Percentiles rank a stretch among this genome's conserved stretches.
Evolutionary conservation across 2,113 vertebrate genomes (phyloP).

Genomic region (Lepus americanus): DNA sequence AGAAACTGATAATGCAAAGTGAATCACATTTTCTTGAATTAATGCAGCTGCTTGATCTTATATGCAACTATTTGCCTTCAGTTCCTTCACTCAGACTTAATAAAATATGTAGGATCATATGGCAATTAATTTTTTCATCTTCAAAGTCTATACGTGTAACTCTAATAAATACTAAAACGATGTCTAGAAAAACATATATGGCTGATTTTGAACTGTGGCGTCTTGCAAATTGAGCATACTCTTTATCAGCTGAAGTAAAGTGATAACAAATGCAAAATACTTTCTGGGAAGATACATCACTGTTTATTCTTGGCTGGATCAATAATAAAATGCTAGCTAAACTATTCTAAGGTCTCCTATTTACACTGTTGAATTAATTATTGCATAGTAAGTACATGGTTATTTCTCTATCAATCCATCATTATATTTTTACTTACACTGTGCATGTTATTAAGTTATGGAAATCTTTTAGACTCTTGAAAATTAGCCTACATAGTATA

Average conservation of each 20-base stretch:
- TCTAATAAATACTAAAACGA: constrained; percentile 28
- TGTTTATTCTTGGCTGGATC: neutral
- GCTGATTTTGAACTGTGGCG: neutral
- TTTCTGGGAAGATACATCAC: neutral
- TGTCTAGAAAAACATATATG: neutral
- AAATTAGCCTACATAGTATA: neutral
- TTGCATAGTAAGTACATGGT: neutral
- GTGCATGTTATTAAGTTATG: neutral
- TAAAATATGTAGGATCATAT: constrained; percentile 17
- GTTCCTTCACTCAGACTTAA: neutral
- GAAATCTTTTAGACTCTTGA: constrained; percentile 16
- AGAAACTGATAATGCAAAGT: constrained; percentile 54
- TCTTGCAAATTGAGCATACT: constrained; percentile 3
- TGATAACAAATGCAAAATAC: neutral
- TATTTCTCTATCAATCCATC: neutral
- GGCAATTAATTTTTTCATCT: neutral
- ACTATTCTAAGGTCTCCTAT: neutral
- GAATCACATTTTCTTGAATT: constrained; percentile 53
- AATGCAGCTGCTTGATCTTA: constrained; percentile 39
- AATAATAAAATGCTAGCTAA: constrained; percentile 23
- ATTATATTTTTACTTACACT: neutral
- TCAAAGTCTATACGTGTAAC: neutral
- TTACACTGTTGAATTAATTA: constrained; percentile 47
- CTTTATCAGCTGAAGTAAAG: neutral
- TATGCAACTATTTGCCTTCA: constrained; percentile 37